Evolutionary conservation across 2,113 vertebrate genomes (phyloP), one percentile per base, ranked within the genome.

Genomic region (Gila orcuttii): DNA sequence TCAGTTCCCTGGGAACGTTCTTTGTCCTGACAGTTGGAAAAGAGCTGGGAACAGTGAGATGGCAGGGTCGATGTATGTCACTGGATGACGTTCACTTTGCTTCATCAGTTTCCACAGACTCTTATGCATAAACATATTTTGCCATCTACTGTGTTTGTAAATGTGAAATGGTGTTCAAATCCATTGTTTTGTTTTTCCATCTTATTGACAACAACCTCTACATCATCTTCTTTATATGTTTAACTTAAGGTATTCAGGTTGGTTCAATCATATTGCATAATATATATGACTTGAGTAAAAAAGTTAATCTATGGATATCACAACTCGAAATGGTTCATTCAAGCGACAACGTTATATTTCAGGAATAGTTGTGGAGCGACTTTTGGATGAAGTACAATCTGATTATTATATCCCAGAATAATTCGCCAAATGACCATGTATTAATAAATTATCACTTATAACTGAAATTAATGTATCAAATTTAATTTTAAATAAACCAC

Each of bases 1-100:
- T 85, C 89, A 90, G 87, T 93, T 92, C 90, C 89, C 88, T 93
- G 91, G 90, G 90, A 94, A 93, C 90, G 39, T 87, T 89, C 45
- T 39, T 73, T 57, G 62, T 39, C 78, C 75, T 39, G 25, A 57
- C 79, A 87, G 86, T 88, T 87, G 47, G 85, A 85, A 90, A 85
- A 21, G 60, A 75, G 23, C 75, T 66, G 81, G 82, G 42, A 82
- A 42, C 6, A 57, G 23, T 25, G 62, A 86, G 82, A 87, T 89
- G 90, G 57, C 86, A 60, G 11, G 57, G 33, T 42, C 57, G 23
- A 23, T 23, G 33, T 23, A 15, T 59, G 31, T 39, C 31, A 79
- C 6, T 3, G 7, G 23, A 80, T 80, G 23, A 28, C 13, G 36
- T 45, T 7, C 5, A 47, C 39, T 74, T 45, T 45, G n/a, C 71